Base-by-base conservation (phyloP, 2,113 vertebrate species). In the Numenius arquata region DNA sequence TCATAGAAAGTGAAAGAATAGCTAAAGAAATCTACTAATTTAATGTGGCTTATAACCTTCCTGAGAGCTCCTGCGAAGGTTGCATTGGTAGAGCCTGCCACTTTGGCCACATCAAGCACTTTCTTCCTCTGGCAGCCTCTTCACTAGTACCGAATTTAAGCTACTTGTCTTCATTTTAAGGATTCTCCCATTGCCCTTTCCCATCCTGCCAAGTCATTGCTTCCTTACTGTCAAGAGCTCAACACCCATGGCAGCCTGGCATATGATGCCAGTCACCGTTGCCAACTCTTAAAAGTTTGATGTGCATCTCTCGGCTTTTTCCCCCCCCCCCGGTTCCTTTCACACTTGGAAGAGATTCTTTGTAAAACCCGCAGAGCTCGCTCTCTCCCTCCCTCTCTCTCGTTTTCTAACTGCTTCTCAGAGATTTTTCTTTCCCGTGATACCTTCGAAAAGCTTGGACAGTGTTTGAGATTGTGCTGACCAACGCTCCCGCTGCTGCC, bases 201-300 rank as follows among this genome's bases (percentile, higher is more conserved):
- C 68, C 62, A 85, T 89, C 17, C 82, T 96, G 91, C 71, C 96
- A 94, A 94, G 74, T 76, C 78, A 83, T 90, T 0, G 1, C 88
- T 88, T 79, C 68, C 82, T 83, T 91, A 70, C 91, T 94, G 93
- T 93, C 94, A 93, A 85, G 93, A 96, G 45, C 91, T 96, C 94
- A 93, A 91, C 96, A 96, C 91, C 83, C 95, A 76, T 93, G 63
- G 91, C 94, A 91, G 45, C 59, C 85, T 80, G 82, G 82, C 88
- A 89, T 94, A 88, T 55, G 88, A 96, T 73, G 70, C 71, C 77
- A 90, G 88, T 48, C 8, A 2, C 78, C 77, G 58, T 27, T 96
- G 94, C 95, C 96, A 96, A 15, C 45, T 90, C 53, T 73, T 70
- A 62, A 91, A 89, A 89, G 40, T 91, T 76, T 88, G 55, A 97